Conservation (phyloP, 2,113 vertebrate genomes). For the Lagopus muta region DNA sequence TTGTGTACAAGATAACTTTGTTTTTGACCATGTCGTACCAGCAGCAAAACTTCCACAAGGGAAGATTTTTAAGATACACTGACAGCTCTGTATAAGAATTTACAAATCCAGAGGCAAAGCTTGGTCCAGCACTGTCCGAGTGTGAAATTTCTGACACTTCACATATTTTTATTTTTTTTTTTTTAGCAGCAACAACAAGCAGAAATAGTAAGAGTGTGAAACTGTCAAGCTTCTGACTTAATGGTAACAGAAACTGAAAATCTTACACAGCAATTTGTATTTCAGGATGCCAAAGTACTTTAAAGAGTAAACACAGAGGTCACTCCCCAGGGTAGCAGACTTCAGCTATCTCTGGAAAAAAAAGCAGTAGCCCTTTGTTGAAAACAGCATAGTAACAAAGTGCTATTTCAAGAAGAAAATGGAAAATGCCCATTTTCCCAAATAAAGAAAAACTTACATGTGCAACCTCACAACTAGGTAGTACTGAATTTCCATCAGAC, state of each 20-base stretch:
- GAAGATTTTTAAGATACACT: background rate
- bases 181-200: background rate
- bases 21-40: background rate
- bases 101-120: background rate
- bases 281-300: constrained; percentile 19
- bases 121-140: background rate
- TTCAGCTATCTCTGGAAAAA: background rate
- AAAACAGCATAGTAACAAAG: background rate
- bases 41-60: background rate
- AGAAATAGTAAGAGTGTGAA: background rate
- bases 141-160: constrained; percentile 7
- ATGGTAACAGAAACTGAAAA: background rate
- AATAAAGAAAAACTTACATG: background rate
- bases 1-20: background rate
- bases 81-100: background rate
- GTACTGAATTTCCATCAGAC: background rate
- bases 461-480: background rate
- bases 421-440: constrained; percentile 4
- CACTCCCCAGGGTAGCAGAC: background rate
- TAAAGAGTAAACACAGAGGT: constrained; percentile 25
- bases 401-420: constrained; percentile 18
- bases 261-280: background rate
- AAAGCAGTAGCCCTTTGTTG: background rate
- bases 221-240: background rate
- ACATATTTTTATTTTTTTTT: background rate